A percentile compares a stretch with the other conserved stretches of the same genome.
Conservation (phyloP, 2,113 vertebrate genomes). For the Thalassoma bifasciatum region DNA sequence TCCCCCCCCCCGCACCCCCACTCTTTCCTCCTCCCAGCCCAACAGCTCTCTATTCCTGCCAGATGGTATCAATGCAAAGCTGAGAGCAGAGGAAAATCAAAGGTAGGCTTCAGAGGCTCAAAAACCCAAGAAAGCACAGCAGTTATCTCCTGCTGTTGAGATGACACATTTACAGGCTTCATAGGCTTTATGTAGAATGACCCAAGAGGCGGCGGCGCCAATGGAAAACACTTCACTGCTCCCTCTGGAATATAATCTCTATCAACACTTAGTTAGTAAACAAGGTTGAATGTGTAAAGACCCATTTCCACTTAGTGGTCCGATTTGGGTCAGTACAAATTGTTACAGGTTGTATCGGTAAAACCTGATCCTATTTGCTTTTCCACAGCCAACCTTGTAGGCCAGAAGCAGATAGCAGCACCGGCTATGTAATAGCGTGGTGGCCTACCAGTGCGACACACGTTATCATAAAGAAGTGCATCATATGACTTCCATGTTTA, state of each 20-base stretch:
- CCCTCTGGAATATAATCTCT: not conserved
- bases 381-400: too few relatives aligned
- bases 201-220: conserved; percentile 42
- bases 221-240: conserved; percentile 35
- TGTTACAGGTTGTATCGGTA: too few relatives aligned
- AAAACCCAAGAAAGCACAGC: conserved; percentile 60
- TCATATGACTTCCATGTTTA: too few relatives aligned
- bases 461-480: too few relatives aligned
- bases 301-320: too few relatives aligned
- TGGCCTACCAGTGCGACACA: too few relatives aligned
- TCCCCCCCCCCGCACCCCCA: conserved; percentile 21
- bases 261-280: too few relatives aligned
- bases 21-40: conserved; percentile 27
- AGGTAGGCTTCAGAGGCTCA: conserved; percentile 69
- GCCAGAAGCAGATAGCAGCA: too few relatives aligned
- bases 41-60: conserved; percentile 62
- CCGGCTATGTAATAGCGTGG: too few relatives aligned
- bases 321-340: too few relatives aligned
- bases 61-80: conserved; percentile 77
- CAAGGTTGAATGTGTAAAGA: too few relatives aligned
- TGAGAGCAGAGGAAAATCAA: conserved; percentile 70
- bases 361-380: too few relatives aligned
- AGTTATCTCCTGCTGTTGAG: conserved; percentile 74
- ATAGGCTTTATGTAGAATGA: conserved; percentile 34
- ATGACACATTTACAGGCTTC: conserved; percentile 63